Evolutionary conservation across 2,888 invertebrate genomes (phyloP).

Genomic region (Drosophila planitibia): DNA sequence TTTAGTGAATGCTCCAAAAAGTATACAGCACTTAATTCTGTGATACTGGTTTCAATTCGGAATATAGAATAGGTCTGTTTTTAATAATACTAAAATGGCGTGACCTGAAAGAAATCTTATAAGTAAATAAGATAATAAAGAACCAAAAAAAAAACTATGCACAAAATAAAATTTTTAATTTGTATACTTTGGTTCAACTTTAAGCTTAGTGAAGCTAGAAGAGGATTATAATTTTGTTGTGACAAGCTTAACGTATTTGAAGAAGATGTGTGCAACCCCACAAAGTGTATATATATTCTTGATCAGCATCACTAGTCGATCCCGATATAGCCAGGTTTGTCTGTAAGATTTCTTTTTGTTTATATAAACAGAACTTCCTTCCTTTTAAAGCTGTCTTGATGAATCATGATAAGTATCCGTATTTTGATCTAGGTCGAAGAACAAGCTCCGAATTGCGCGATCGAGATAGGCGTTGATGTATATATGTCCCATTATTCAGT

Average conservation of each 20-base stretch:
- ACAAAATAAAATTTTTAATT: not conserved
- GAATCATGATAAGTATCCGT: not conserved
- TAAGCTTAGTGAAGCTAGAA: not conserved
- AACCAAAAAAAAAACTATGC: not conserved
- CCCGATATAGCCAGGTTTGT: not conserved
- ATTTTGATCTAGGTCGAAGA: not conserved
- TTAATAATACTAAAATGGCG: not conserved
- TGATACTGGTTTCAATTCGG: not conserved
- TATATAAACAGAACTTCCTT: not conserved
- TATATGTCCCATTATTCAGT: not conserved
- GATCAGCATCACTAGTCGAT: not conserved
- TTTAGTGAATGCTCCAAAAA: conserved; percentile 2
- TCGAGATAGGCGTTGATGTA: not conserved
- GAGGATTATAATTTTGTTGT: not conserved
- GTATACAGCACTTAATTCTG: conserved; percentile 18
- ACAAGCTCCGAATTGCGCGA: not conserved
- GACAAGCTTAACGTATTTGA: not conserved
- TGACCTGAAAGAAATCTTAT: not conserved
- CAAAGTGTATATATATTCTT: not conserved
- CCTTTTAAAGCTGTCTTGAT: not conserved
- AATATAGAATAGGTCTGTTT: not conserved
- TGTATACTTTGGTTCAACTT: not conserved
- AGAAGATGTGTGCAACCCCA: not conserved
- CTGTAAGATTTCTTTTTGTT: not conserved
- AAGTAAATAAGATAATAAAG: not conserved